Evolutionary conservation across 2,888 invertebrate genomes (phyloP), one percentile per base, ranked within the genome.

Genomic region (Phytoseiulus persimilis): DNA sequence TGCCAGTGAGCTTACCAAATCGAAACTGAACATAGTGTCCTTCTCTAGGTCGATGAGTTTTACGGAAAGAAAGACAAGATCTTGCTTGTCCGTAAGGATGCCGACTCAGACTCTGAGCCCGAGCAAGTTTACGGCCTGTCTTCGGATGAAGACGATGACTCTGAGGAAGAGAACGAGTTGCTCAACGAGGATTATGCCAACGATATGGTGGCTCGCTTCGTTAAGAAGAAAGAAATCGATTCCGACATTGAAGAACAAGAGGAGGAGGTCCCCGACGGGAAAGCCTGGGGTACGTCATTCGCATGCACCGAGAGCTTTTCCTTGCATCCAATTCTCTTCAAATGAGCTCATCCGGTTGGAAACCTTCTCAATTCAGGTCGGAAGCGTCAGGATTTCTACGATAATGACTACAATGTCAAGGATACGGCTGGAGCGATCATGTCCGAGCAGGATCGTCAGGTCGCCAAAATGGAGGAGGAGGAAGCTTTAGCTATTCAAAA

Each of bases 231-330:
- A 39, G 90, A 90, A 45, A 93, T 93, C 92, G 93, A 93, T 89
- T 94, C 94, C 93, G 97, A 97, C 93, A 94, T 96, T 18, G 96
- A 96, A 92, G 95, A 95, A 0, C 94, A 95, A 91, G 95, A 94
- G 90, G 95, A 95, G 92, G 95, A 95, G 92, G 93, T 96, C 91
- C 96, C 96, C 0, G 95, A 96, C 92, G 94, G 95, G 0, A 95
- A 95, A 93, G 96, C 97, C 32, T 98, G 98, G 98, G 98, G 98
- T 89, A 95, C 95, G 92, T 14, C n/a, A n/a, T n/a, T n/a, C n/a
- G n/a, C n/a, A n/a, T n/a, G n/a, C n/a, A n/a, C n/a, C n/a, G n/a
- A n/a, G n/a, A n/a, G n/a, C n/a, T n/a, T n/a, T n/a, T n/a, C n/a
- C n/a, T n/a, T n/a, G n/a, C n/a, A 2, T 84, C 31, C 11, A 65